phyloP scores from a whole-genome alignment of 2,888 invertebrate species.

The Ormyrus thymus region DNA sequence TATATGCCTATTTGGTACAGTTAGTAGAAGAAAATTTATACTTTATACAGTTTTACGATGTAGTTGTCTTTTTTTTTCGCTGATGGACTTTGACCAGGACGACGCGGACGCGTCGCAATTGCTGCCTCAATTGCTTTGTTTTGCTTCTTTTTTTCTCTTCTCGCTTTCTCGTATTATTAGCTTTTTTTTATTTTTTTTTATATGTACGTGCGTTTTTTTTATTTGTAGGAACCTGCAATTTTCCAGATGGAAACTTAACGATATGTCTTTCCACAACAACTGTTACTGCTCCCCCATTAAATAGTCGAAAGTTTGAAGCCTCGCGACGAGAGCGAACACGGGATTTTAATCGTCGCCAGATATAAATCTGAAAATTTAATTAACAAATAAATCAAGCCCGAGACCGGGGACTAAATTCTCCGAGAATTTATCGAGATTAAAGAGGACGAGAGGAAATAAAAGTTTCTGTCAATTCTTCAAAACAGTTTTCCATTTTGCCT shows the following conservation, averaged over 20 bases:
- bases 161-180: constrained; percentile 9
- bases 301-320: no score
- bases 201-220: constrained; percentile 15
- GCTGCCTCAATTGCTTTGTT: neutral
- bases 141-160: constrained; percentile 2
- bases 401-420: constrained; percentile 20
- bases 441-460: constrained; percentile 41
- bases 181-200: neutral
- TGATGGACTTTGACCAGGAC: constrained; percentile 26
- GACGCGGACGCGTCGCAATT: neutral
- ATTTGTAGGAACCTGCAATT: constrained; percentile 53
- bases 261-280: constrained; percentile 47
- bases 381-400: constrained; percentile 39
- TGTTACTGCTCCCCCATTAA: constrained; percentile 27
- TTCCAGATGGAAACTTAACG: constrained; percentile 57
- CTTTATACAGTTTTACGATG: constrained; percentile 63
- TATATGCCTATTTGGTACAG: constrained; percentile 59
- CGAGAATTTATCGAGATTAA: constrained; percentile 49
- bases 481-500: constrained; percentile 47
- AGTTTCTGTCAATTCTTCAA: constrained; percentile 45
- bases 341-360: neutral
- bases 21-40: constrained; percentile 66
- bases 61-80: constrained; percentile 32
- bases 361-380: constrained; percentile 24
- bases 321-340: neutral